Evolutionary conservation across 2,888 invertebrate genomes (phyloP), one percentile per base, ranked within the genome.

Genomic region (Brachyptera putata): DNA sequence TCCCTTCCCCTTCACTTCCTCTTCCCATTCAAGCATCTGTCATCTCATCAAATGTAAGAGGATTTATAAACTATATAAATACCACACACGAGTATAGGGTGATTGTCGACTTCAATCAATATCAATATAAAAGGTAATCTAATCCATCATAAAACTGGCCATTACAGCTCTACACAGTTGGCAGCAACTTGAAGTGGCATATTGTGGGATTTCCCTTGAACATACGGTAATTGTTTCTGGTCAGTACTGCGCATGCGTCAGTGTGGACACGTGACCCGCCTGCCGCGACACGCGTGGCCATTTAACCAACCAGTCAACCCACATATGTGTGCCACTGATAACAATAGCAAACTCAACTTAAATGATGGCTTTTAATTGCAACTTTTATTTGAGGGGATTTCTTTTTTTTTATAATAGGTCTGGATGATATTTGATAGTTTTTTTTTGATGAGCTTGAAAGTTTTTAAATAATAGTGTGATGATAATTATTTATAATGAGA

Each of bases 141-240:
- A 46, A 46, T 46, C 46, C 46, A 46, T 46, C 46, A 46, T 46
- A 30, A 30, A 30, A n/a, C n/a, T n/a, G n/a, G n/a, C 30, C 7
- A 30, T 5, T 30, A 11, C 11, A 5, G 30, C 7, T 30, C 30
- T 7, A 30, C n/a, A 30, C 30, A 30, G 30, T 30, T n/a, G n/a
- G n/a, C 30, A 30, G 30, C 30, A 7, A 30, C 30, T 30, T 30
- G 30, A 34, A 36, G 36, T 21, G 50, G 50, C 50, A 21, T 18
- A 14, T 9, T 34, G 18, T 36, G 34, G 53, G 34, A 21, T 34
- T 21, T 22, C 53, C 53, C 53, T 9, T 24, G 34, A n/a, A n/a
- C n/a, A n/a, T n/a, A n/a, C n/a, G 34, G 2, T 26, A 34, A 53
- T 53, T 53, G 53, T 53, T 34, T 53, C 53, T 53, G 53, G 53